Evolutionary conservation across 2,888 invertebrate genomes (phyloP).

Genomic region (Eubasilissa splendida): DNA sequence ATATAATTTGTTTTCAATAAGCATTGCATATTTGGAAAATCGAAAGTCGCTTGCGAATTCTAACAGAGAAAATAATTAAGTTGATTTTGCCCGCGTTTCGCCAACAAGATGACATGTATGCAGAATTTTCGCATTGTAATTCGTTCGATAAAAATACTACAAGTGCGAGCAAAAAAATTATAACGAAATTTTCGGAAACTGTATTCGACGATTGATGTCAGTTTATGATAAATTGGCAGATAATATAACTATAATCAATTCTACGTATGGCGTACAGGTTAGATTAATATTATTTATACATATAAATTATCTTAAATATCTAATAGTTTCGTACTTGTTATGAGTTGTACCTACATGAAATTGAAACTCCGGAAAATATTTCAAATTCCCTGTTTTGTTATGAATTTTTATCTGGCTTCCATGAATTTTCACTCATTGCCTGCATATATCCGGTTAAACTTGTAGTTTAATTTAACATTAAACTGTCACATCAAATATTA

Average conservation of each 20-base stretch:
- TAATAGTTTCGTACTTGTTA: background rate
- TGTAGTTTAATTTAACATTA: too few relatives aligned
- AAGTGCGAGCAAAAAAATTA: too few relatives aligned
- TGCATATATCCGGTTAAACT: background rate
- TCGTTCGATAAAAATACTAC: background rate
- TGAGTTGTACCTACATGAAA: too few relatives aligned
- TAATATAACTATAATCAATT: background rate
- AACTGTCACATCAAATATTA: too few relatives aligned
- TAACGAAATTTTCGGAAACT: background rate
- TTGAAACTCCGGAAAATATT: too few relatives aligned
- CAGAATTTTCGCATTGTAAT: background rate
- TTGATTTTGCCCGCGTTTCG: background rate
- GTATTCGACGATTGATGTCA: background rate
- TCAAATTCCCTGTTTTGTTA: background rate
- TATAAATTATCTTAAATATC: too few relatives aligned
- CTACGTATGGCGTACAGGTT: constrained; percentile 18
- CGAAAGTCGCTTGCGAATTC: background rate
- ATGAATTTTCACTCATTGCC: background rate
- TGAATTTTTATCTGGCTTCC: background rate
- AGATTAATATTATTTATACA: background rate
- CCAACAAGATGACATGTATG: background rate
- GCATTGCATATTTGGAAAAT: background rate
- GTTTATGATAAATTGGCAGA: constrained; percentile 24
- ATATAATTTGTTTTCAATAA: background rate
- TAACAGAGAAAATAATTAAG: background rate